Evolutionary conservation across 2,113 vertebrate genomes (phyloP).

Genomic region (Pluvianellus socialis): DNA sequence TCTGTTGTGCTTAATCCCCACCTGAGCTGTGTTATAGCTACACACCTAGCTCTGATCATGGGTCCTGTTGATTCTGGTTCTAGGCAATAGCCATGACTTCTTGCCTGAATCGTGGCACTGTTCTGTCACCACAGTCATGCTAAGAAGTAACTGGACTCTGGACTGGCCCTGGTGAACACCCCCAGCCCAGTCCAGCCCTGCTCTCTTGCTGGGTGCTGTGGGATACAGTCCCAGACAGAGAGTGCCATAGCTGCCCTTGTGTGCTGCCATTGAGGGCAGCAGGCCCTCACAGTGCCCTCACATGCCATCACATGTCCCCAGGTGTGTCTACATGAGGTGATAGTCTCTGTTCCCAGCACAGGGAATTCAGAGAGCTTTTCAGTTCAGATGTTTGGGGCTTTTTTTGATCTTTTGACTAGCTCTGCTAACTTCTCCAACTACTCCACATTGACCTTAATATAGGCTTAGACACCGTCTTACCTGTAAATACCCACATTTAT

Average conservation of each 20-base stretch:
- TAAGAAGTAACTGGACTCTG: background rate
- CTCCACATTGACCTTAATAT: background rate
- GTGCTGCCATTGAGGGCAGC: too few relatives aligned
- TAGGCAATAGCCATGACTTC: background rate
- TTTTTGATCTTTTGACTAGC: background rate
- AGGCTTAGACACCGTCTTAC: background rate
- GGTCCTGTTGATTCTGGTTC: background rate
- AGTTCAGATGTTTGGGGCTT: rapidly evolving
- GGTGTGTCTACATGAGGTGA: background rate
- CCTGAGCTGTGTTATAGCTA: background rate
- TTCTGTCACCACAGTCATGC: rapidly evolving
- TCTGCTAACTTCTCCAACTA: background rate
- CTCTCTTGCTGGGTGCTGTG: background rate
- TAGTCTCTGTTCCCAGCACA: background rate
- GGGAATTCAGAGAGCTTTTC: background rate
- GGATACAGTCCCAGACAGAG: background rate
- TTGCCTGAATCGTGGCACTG: background rate
- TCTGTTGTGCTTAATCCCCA: background rate
- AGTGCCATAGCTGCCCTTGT: background rate
- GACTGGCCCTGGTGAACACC: rapidly evolving
- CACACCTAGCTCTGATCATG: background rate
- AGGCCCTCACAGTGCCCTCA: background rate
- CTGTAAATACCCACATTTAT: background rate
- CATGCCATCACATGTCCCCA: background rate
- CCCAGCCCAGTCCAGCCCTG: background rate